Evolutionary conservation across 2,888 invertebrate genomes (phyloP), one percentile per base, ranked within the genome.

Genomic region (Caradrina clavipalpis): DNA sequence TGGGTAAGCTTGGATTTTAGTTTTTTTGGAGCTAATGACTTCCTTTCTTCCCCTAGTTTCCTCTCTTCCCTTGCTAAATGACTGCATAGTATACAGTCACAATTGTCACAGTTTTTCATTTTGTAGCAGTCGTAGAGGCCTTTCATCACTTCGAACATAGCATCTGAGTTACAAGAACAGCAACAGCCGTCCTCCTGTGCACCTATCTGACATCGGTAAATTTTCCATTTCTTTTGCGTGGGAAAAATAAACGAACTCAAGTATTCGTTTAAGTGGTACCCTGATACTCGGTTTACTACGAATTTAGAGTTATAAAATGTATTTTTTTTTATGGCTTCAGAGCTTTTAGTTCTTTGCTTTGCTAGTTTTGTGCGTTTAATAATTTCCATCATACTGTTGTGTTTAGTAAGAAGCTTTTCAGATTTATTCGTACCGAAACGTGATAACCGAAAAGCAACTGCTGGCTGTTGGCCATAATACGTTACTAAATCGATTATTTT

Each of bases 101-200:
- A 93, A 72, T 91, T 76, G 73, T 93, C 88, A 71, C 93, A 94
- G 75, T 93, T 90, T 85, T 92, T 94, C 78, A 89, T 93, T 77
- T 93, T 93, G 57, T 94, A 94, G 73, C 94, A 94, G 58, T 94
- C 93, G 67, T 94, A 94, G 13, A 94, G 88, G 65, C 92, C 88
- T 82, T 94, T 94, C 94, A 94, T 93, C n/a, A 93, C 94, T 81
- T 93, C 93, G 74, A 93, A 94, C 91, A 94, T 93, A 8, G 92
- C 92, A 78, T 94, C 94, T n/a, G 94, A 93, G 79, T 94, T 93
- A 78, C 82, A 80, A 31, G 74, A 67, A 67, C 82, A 79, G 50
- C 82, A 84, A 51, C 82, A 93, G 51, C 80, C 85, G 53, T 93
- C 92, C 58, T 92, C 84, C 49, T 81, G 68, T 19, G 82, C 82